Base-by-base conservation (phyloP, 2,113 vertebrate species). In the Macaca nemestrina region DNA sequence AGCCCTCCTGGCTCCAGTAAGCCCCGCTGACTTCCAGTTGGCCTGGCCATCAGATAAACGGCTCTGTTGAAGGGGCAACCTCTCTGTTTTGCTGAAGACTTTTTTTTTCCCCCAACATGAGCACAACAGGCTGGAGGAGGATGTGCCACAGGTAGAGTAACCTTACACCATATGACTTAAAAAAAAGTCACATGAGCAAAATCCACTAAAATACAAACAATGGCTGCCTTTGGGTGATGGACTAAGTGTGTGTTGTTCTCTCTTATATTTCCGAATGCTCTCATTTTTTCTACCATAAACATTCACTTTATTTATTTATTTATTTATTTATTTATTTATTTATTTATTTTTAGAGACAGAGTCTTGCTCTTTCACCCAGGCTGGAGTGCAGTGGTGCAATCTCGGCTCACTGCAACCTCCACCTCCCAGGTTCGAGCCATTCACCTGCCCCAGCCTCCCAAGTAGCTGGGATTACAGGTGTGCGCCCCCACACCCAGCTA, bases 121-220 rank as follows among this genome's bases (percentile, higher is more conserved):
- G 35, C 76, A 35, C 20, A n/a, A 80, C n/a, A 10, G 61, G 48
- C 75, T 30, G 32, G 72, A 57, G 52, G 25, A 45, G 52, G 50
- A 25, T 3, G 12, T 1, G 48, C 9, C 4, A 0, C 5, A 3
- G 4, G 27, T 16, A 1, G 35, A n/a, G 48, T 72, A 22, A 17
- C n/a, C 57, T 12, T 48, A 48, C 8, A 43, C 32, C 38, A 0
- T 5, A 0, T 13, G 92, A 73, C 70, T 90, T 67, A 4, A 43
- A n/a, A 79, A 80, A 79, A 50, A 35, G 14, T 13, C 32, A 1
- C 43, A 5, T 20, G 1, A 20, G 35, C 48, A 38, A 22, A 82
- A 17, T 27, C 18, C 27, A 25, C 40, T 9, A 0, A 1, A 25
- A 64, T 18, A 67, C 25, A 17, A 57, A 32, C 50, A 2, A 3